Percentiles rank a stretch among this genome's conserved stretches.
Evolutionary conservation across 2,797 vertebrate genomes (phyloP).

Genomic region (Synanceia verrucosa): DNA sequence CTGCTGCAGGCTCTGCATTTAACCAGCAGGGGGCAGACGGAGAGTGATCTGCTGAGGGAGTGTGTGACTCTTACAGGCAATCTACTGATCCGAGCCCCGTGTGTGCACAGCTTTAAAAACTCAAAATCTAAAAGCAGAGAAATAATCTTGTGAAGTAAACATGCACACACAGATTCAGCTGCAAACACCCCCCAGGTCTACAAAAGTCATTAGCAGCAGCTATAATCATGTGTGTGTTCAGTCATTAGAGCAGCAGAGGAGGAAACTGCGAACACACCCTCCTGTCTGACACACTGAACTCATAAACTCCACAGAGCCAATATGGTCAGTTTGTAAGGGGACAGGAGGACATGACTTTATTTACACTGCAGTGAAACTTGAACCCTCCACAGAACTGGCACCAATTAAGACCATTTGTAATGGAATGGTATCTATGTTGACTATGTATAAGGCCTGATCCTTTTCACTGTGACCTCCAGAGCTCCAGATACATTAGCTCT

Average conservation of each 20-base stretch:
- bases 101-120: background rate
- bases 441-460: background rate
- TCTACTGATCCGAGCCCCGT: background rate
- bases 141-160: background rate
- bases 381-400: background rate
- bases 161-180: background rate
- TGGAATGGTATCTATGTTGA: background rate
- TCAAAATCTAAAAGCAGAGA: background rate
- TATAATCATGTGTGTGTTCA: background rate
- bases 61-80: background rate
- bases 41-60: background rate
- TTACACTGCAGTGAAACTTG: background rate
- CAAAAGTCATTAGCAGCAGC: background rate
- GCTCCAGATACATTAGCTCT: background rate
- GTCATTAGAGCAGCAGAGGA: background rate
- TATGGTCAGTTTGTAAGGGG: background rate
- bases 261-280: background rate
- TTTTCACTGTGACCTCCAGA: no score
- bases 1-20: background rate
- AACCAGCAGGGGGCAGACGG: constrained; percentile 42
- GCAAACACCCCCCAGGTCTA: background rate
- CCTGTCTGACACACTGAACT: background rate
- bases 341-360: background rate
- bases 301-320: background rate
- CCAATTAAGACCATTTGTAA: background rate